Evolutionary conservation across 2,113 vertebrate genomes (phyloP).

Genomic region (Lepus americanus): DNA sequence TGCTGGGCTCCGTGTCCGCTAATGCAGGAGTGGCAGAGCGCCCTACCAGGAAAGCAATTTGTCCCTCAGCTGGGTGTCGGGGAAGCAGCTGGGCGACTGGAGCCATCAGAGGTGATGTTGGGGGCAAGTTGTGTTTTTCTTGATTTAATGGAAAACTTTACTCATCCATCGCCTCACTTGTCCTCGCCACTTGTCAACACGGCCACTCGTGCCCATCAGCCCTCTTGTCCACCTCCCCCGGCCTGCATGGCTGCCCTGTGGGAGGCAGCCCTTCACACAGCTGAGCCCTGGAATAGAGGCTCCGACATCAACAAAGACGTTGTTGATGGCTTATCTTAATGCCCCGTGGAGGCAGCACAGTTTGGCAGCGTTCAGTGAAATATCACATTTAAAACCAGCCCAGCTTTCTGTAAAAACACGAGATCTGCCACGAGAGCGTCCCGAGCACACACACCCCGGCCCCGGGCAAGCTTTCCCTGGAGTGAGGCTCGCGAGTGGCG

Average conservation of each 20-base stretch:
- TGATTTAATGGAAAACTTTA: conserved; percentile 90
- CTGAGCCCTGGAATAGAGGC: conserved; percentile 79
- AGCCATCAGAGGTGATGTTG: conserved; percentile 89
- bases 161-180: conserved; percentile 82
- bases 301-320: conserved; percentile 81
- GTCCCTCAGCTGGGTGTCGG: conserved; percentile 89
- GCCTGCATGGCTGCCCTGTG: conserved; percentile 78
- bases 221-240: conserved; percentile 66
- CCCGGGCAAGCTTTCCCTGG: background rate
- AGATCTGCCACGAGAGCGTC: conserved; percentile 42
- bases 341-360: conserved; percentile 78
- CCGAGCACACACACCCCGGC: background rate
- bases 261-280: conserved; percentile 82
- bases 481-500: background rate
- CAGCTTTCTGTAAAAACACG: background rate
- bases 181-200: conserved; percentile 82
- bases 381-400: conserved; percentile 73
- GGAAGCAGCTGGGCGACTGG: conserved; percentile 91
- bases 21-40: conserved; percentile 90
- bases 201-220: conserved; percentile 78
- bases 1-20: conserved; percentile 91
- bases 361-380: conserved; percentile 81
- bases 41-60: conserved; percentile 93
- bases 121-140: conserved; percentile 89
- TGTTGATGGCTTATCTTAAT: conserved; percentile 84